Evolutionary conservation across 2,113 vertebrate species (phyloP).

Genomic region (Nyctibius bracteatus): DNA sequence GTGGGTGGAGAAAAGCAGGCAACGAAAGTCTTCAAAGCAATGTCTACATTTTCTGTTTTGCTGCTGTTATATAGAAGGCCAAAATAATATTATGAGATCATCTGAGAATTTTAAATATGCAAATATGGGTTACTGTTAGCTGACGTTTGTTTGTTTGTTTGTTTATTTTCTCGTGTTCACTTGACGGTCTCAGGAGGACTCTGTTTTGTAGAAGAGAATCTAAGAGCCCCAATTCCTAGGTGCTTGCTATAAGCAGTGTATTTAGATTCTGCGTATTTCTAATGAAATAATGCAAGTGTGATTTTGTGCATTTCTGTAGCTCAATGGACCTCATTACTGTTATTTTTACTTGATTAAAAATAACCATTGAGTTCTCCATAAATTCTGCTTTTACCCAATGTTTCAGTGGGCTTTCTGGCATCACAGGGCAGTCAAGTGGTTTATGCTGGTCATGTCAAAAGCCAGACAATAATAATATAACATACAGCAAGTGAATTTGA

Average conservation of each 20-base stretch:
- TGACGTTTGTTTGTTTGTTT: not conserved
- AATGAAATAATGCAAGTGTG: not conserved
- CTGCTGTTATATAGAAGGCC: not conserved
- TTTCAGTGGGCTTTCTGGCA: not conserved
- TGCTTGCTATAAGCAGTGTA: not conserved
- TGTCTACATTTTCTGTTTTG: not conserved
- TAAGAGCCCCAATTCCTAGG: not conserved
- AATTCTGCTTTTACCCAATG: not conserved
- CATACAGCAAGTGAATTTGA: not conserved
- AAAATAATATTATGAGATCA: not conserved
- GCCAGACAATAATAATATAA: not conserved
- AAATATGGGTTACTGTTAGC: not conserved
- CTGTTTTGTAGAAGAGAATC: not conserved
- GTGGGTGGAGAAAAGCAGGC: not conserved
- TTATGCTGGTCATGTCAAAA: not conserved
- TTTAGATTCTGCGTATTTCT: not conserved
- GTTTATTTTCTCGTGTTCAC: not conserved
- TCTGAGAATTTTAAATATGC: not conserved
- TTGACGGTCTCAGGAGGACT: not conserved
- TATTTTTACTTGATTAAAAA: not conserved
- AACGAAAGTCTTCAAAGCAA: not conserved
- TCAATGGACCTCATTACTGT: not conserved
- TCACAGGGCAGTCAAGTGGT: not conserved
- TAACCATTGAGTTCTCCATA: not conserved
- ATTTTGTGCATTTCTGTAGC: not conserved